A percentile compares a stretch with the other conserved stretches of the same genome.
These are phyloP conservation scores for Coregonus clupeaformis DNA, from an alignment of 2,113 vertebrate species.

Conservation along the genomic window DNA sequence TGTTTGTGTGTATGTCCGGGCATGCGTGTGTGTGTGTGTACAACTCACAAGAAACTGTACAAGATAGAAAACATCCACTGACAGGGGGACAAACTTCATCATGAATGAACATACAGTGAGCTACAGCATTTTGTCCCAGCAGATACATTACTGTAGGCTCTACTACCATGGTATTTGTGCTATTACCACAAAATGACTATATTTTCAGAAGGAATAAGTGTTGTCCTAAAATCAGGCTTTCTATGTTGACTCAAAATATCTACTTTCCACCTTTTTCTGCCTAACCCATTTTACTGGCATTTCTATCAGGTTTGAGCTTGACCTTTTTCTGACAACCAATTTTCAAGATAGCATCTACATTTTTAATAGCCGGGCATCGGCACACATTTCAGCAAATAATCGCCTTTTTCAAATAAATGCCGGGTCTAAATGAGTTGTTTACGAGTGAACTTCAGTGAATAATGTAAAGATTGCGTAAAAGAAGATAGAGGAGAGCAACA, in stretches of 20 bases:
- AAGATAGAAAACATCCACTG: too few relatives aligned
- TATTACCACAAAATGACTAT: not conserved
- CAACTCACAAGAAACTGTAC: too few relatives aligned
- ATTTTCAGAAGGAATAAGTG: not conserved
- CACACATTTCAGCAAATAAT: too few relatives aligned
- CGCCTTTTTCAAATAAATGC: too few relatives aligned
- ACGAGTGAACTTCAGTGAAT: too few relatives aligned
- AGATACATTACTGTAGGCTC: not conserved
- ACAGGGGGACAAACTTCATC: too few relatives aligned
- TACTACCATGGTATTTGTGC: not conserved
- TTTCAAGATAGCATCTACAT: constrained; percentile 58
- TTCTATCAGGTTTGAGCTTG: constrained; percentile 42
- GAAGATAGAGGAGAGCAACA: too few relatives aligned
- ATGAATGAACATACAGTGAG: not conserved
- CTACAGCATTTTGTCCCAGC: not conserved
- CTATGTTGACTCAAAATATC: constrained; percentile 36
- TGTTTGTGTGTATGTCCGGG: too few relatives aligned
- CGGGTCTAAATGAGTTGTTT: too few relatives aligned
- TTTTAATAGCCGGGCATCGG: too few relatives aligned
- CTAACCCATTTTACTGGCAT: constrained; percentile 29
- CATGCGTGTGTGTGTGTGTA: too few relatives aligned
- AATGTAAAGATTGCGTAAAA: too few relatives aligned
- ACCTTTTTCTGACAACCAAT: constrained; percentile 53
- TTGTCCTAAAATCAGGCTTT: not conserved
- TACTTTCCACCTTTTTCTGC: not conserved